phyloP scores from a whole-genome alignment of 2,113 vertebrate genomes.

The Mormoops blainvillei region DNA sequence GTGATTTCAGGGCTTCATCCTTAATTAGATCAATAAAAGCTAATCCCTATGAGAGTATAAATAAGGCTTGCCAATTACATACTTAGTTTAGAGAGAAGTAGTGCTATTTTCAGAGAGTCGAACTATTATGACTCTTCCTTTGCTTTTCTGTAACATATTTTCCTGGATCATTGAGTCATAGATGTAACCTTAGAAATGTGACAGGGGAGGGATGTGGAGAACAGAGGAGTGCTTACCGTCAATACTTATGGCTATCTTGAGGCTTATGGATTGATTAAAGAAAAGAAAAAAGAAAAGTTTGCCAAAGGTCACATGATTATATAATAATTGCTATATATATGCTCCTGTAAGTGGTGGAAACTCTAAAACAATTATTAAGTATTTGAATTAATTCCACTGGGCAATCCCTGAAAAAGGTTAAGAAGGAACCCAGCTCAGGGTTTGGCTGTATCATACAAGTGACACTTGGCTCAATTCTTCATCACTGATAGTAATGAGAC shows the following conservation, averaged over 20 bases:
- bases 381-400: not conserved
- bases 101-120: slow-evolving; percentile 48
- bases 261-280: not conserved
- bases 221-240: not conserved
- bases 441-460: fast-evolving
- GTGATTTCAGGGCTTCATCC: slow-evolving; percentile 55
- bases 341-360: not conserved
- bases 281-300: not conserved
- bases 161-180: slow-evolving; percentile 13
- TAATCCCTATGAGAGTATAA: slow-evolving; percentile 67
- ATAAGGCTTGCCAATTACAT: slow-evolving; percentile 69
- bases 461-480: not conserved
- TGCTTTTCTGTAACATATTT: not conserved
- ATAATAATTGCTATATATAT: not conserved
- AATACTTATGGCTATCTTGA: not conserved
- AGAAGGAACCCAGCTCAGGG: fast-evolving
- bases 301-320: not conserved
- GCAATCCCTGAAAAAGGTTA: not conserved
- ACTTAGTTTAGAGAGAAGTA: slow-evolving; percentile 70
- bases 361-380: not conserved
- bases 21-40: slow-evolving; percentile 75
- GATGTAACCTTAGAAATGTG: not conserved
- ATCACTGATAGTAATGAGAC: slow-evolving; percentile 49
- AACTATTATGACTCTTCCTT: slow-evolving; percentile 46
- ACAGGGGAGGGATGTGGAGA: not conserved